These are phyloP conservation scores for Alca torda DNA, from an alignment of 2,797 vertebrate genomes.

Conservation along the genomic window DNA sequence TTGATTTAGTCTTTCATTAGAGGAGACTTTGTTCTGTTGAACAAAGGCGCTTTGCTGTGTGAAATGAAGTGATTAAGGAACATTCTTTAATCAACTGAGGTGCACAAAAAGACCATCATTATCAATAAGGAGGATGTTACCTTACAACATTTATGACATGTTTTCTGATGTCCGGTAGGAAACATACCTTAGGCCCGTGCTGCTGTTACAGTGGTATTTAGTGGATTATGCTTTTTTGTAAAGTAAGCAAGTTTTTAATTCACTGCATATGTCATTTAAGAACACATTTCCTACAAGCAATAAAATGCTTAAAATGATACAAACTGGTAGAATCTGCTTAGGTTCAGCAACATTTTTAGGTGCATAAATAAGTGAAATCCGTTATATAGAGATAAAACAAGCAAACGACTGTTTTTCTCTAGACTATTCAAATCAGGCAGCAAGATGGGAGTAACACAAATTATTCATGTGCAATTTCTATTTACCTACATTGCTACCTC, in stretches of 20 bases:
- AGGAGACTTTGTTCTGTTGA: not conserved
- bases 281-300: not conserved
- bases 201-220: not conserved
- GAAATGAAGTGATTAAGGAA: constrained; percentile 3
- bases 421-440: not conserved
- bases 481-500: not conserved
- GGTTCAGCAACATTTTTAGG: constrained; percentile 37
- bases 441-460: not conserved
- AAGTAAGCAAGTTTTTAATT: constrained; percentile 24
- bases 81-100: not conserved
- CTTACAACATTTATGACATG: not conserved
- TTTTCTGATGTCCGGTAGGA: not conserved
- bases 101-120: not conserved
- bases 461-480: constrained; percentile 33
- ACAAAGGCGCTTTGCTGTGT: not conserved
- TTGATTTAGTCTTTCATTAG: constrained; percentile 22
- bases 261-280: not conserved
- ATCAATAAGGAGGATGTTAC: not conserved
- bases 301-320: constrained; percentile 16
- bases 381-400: constrained; percentile 1
- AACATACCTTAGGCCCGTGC: not conserved
- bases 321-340: constrained; percentile 22
- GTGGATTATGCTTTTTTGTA: not conserved
- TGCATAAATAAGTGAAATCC: constrained; percentile 4
- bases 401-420: not conserved